Base-by-base conservation (phyloP, 1,140 invertebrate genomes). In the Pinna nobilis region DNA sequence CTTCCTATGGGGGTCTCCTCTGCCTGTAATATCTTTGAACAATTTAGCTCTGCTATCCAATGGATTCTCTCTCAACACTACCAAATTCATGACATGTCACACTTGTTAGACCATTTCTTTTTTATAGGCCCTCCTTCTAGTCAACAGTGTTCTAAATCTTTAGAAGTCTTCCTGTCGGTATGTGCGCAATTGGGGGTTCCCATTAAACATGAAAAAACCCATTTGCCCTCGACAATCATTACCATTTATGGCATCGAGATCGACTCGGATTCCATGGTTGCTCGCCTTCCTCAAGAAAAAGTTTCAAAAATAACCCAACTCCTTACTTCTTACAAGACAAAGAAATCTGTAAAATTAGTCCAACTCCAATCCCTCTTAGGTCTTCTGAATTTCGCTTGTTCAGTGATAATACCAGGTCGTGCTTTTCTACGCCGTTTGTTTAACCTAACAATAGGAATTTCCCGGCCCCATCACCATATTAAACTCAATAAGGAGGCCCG, bases 321-420 rank as follows among this genome's bases (percentile, higher is more conserved):
- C 7, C 49, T 50, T 50, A 23, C n/a, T 13, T 7, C 49, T 20
- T 20, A 18, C 4, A 44, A 49, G 28, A 39, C 18, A 1, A 30
- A 49, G 15, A 35, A 37, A 32, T 61, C 57, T 32, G 30, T 67
- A 2, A 33, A 25, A 49, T 30, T 74, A 4, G 11, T 20, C 15
- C 59, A 75, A n/a, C 47, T 76, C 7, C 67, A 76, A 30, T 76
- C 60, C 2, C 25, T 70, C 15, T 47, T 76, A 4, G 60, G 74
- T 5, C 50, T 76, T 9, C 35, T 76, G 20, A 76, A 70, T 65
- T 76, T 76, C 50, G 60, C 67, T 1, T 64, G 61, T n/a, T 18
- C n/a, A 20, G 50, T 73, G 13, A 60, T 74, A 60, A 28, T 53
- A 23, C 66, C 71, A 20, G 51, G 71, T 1, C 44, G 65, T 20